Base-by-base conservation (phyloP, 1,140 invertebrate genomes). In the Platyscapa corneri region DNA sequence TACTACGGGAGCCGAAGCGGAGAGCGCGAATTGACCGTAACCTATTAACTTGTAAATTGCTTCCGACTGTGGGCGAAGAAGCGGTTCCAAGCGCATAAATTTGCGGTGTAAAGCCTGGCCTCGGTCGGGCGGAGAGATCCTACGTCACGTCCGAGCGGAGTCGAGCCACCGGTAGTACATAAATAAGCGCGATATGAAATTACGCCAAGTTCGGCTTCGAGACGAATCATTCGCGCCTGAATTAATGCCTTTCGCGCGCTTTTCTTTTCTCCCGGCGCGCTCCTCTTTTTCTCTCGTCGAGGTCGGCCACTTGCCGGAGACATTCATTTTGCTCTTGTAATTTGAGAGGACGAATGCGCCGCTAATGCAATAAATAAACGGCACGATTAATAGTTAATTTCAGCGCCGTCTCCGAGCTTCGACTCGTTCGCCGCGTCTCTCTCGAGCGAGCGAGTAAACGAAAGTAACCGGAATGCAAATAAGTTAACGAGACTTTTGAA, bases 11-110 rank as follows among this genome's bases (percentile, higher is more conserved):
- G 53, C 56, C 32, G 56, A 23, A 16, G 46, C 12, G 23, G 14
- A 53, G 34, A 72, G 12, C 27, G 77, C 53, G 49, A 39, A 76
- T 64, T 67, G 16, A 27, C 53, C 42, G 37, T 75, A 75, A 64
- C 81, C 81, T 86, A 86, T 86, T 86, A 86, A 83, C 81, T 83
- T 83, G 81, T 86, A 86, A 83, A 86, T 86, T 86, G 81, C 85
- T 86, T 86, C 85, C 81, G 85, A 83, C 85, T 86, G 75, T 56
- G 53, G 76, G 39, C 75, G 85, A 77, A 64, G 46, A 42, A 77
- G 75, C 8, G 30, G 46, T 16, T 32, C n/a, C 42, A 30, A 49
- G 53, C 72, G 87, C 85, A 86, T 83, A 83, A 83, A 86, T 86
- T 83, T 83, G 49, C 83, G 34, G 64, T 79, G 67, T 67, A 77